phyloP scores from a whole-genome alignment of 1,140 invertebrate genomes.

The Halesus radiatus region DNA sequence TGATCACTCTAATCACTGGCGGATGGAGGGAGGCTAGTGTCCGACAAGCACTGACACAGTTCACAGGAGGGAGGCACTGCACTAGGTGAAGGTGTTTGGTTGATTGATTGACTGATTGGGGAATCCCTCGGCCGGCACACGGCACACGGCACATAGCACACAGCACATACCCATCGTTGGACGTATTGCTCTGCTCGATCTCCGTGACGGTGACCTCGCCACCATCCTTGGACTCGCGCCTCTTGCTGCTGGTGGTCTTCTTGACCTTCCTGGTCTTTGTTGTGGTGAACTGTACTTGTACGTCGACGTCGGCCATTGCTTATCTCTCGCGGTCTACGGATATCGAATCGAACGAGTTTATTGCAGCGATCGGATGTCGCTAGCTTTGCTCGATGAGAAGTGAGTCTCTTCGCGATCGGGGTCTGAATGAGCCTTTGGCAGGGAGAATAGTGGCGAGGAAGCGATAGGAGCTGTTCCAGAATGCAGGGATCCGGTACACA shows the following conservation, averaged over 20 bases:
- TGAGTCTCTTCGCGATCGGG: constrained; percentile 43
- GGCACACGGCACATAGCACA: constrained; percentile 64
- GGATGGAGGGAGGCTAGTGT: neutral
- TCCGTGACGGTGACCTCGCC: constrained; percentile 87
- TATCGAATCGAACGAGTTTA: neutral
- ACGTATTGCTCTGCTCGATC: constrained; percentile 79
- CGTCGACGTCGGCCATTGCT: constrained; percentile 87
- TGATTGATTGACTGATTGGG: neutral
- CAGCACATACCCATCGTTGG: constrained; percentile 88
- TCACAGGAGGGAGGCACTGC: constrained; percentile 59
- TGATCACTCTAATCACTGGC: constrained; percentile 23
- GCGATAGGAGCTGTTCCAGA: constrained; percentile 54
- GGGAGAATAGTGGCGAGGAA: constrained; percentile 38
- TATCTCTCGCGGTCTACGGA: neutral
- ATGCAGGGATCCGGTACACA: constrained; percentile 49
- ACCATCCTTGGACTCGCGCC: constrained; percentile 81
- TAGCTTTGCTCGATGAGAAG: neutral
- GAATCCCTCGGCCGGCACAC: neutral
- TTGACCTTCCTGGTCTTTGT: constrained; percentile 91
- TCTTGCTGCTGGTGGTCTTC: constrained; percentile 79
- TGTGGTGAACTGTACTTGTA: constrained; percentile 85
- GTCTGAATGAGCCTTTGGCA: constrained; percentile 46
- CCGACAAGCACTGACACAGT: constrained; percentile 3
- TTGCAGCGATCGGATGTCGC: neutral
- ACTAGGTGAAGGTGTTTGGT: neutral